Percentiles rank a stretch among this genome's conserved stretches.
Conservation (phyloP, 2,888 invertebrate species). For the Peribatodes rhomboidaria region DNA sequence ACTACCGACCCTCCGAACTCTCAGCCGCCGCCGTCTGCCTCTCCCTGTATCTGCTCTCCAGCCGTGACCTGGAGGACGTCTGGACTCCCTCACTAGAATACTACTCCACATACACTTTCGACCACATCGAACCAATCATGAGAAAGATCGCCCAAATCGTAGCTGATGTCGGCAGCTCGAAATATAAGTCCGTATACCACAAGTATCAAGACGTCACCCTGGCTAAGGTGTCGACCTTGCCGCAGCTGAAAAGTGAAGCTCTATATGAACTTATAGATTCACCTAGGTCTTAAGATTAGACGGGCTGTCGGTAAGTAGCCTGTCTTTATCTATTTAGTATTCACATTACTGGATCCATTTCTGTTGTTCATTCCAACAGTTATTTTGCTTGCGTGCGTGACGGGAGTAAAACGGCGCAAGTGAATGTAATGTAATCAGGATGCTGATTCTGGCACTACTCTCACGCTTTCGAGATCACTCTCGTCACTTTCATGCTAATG, state of each 20-base stretch:
- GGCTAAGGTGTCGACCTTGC: conserved; percentile 88
- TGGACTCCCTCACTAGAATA: conserved; percentile 92
- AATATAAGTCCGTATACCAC: conserved; percentile 89
- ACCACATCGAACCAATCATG: conserved; percentile 90
- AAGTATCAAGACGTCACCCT: conserved; percentile 88
- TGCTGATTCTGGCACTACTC: no score
- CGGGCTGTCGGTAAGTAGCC: not conserved
- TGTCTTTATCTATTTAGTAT: not conserved
- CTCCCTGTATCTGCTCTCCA: conserved; percentile 86
- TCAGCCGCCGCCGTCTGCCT: conserved; percentile 94
- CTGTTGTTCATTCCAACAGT: no score
- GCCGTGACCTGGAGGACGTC: conserved; percentile 74
- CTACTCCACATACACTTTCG: conserved; percentile 91
- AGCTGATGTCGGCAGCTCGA: conserved; percentile 89
- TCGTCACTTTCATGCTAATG: no score
- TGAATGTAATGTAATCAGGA: no score
- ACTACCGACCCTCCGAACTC: conserved; percentile 93
- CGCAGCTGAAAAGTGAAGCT: conserved; percentile 86
- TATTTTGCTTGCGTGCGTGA: no score
- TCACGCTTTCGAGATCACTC: no score
- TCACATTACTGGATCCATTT: no score
- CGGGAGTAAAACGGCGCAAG: no score
- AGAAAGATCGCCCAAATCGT: conserved; percentile 90
- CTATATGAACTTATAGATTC: conserved; percentile 65
- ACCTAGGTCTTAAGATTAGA: conserved; percentile 4